Evolutionary conservation across 1,140 invertebrate species (phyloP), one percentile per base, ranked within the genome.

Genomic region (Philopotamus ludificatus): DNA sequence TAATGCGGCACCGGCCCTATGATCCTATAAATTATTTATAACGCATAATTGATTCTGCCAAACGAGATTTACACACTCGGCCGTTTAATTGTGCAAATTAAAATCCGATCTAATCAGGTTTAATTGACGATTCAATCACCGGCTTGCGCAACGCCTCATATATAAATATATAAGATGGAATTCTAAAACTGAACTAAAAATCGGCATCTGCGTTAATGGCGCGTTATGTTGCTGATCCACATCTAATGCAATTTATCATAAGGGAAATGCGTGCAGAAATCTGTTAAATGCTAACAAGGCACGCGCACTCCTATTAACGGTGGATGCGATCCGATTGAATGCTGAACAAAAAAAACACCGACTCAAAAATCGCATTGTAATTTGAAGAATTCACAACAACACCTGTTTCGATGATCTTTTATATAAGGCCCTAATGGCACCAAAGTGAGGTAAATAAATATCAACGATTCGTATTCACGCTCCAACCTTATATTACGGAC

Each of bases 201-300:
- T 34, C 28, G 4, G 28, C 34, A 42, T 59, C 18, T 18, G 44
- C 57, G 39, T 44, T 54, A 63, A 54, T 63, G 51, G 55, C 62
- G 62, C 62, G 22, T 63, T 15, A 42, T 63, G 51, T 16, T 16
- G 20, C 51, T 42, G 62, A 54, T 63, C 50, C 34, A 55, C 12
- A 63, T 63, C 62, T 25, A 12, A 55, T 50, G 15, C 42, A 63
- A 63, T 54, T 63, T 63, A 63, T 54, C 50, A 63, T 41, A 26
- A 26, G 59, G 59, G 59, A 62, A 62, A 54, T 63, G 61, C 47
- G 28, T 63, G 39, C 28, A 54, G 62, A 63, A 49, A 63, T 63
- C 62, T 63, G 25, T 63, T 63, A 47, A 61, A 63, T 51, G 25
- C 23, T 59, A 59, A 28, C 57, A 23, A 57, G n/a, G 54, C 26